Percentiles rank a stretch among this genome's conserved stretches.
phyloP scores from a whole-genome alignment of 2,797 vertebrate species.

The Alosa sapidissima region DNA sequence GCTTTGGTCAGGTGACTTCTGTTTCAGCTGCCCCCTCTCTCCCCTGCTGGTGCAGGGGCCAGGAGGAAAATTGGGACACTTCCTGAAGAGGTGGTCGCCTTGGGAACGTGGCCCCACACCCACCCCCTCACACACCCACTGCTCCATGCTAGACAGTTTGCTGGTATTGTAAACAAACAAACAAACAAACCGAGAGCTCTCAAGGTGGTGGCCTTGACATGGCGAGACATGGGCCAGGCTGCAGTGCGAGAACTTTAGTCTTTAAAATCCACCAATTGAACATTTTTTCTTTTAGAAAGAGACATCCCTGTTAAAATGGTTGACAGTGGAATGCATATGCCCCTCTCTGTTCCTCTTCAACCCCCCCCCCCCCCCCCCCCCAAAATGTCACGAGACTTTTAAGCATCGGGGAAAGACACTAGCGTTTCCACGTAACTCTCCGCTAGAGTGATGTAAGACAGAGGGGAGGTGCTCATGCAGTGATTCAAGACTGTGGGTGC shows the following conservation, averaged over 20 bases:
- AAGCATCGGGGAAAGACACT: constrained; percentile 79
- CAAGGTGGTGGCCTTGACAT: constrained; percentile 87
- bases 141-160: constrained; percentile 84
- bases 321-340: constrained; percentile 83
- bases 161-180: constrained; percentile 75
- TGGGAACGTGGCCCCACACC: constrained; percentile 75
- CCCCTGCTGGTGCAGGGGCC: constrained; percentile 90
- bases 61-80: constrained; percentile 92
- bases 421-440: constrained; percentile 50
- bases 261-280: constrained; percentile 91
- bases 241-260: constrained; percentile 66
- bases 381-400: constrained; percentile 87
- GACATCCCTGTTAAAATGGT: constrained; percentile 70
- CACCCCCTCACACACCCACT: constrained; percentile 64
- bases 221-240: constrained; percentile 76
- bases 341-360: constrained; percentile 49
- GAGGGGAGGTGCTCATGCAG: constrained; percentile 57
- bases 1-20: constrained; percentile 97
- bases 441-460: constrained; percentile 63
- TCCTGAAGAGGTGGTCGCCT: constrained; percentile 97
- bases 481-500: constrained; percentile 59
- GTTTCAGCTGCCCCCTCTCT: constrained; percentile 90
- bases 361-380: constrained; percentile 77
- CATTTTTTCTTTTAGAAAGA: constrained; percentile 74
- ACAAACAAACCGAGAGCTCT: constrained; percentile 35